These are phyloP conservation scores for Petaurus breviceps DNA, from an alignment of 2,113 vertebrate species.

Conservation along the genomic window DNA sequence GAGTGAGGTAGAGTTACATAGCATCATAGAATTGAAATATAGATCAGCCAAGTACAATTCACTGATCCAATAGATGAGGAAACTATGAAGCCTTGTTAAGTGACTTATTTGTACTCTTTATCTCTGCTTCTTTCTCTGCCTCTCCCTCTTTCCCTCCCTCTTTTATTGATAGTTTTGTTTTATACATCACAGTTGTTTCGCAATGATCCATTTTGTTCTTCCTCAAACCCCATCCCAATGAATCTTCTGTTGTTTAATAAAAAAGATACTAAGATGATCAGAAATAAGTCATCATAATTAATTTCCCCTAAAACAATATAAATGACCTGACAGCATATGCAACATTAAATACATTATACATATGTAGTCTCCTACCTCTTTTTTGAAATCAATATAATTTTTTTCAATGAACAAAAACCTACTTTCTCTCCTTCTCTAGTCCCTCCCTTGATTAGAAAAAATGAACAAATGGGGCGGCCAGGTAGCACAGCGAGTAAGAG, in stretches of 20 bases:
- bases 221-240: background rate
- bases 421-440: background rate
- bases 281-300: background rate
- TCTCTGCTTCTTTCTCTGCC: background rate
- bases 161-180: background rate
- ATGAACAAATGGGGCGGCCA: no score
- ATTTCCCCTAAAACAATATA: background rate
- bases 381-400: background rate
- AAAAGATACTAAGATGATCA: no score
- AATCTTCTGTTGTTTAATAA: background rate
- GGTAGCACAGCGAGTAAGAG: no score
- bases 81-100: background rate
- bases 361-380: background rate
- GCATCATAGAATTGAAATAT: background rate
- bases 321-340: background rate
- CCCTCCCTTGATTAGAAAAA: background rate
- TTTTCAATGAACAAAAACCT: background rate
- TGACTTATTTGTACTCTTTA: background rate
- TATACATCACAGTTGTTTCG: background rate
- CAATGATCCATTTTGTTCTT: background rate
- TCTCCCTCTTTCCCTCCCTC: background rate
- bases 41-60: background rate
- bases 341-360: background rate
- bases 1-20: background rate
- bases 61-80: background rate